Evolutionary conservation across 2,113 vertebrate species (phyloP), one percentile per base, ranked within the genome.

Genomic region (Pangasianodon hypophthalmus): DNA sequence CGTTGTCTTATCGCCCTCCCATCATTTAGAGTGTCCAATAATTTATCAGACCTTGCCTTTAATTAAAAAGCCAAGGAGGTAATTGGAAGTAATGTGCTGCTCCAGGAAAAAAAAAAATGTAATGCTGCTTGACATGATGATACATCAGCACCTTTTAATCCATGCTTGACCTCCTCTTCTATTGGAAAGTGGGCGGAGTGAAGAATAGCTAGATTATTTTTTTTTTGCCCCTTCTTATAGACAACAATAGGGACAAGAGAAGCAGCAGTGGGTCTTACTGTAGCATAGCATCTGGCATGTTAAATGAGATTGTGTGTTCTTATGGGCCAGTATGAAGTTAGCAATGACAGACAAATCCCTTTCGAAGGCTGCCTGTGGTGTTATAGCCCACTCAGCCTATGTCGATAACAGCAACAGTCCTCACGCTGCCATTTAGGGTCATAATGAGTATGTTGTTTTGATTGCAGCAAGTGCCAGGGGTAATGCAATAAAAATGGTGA

Each of bases 21-120:
- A 92, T 94, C 93, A 92, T 95, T 94, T 93, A 95, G 92, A 91
- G 90, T 85, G 90, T 92, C 93, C 90, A 83, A 90, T 94, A 95
- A 95, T 96, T 95, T 95, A 96, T 96, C 94, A 94, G 93, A 91
- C 93, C 91, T 92, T 92, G 93, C 89, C 73, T 95, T 96, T 95
- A 96, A 96, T 96, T 96, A 96, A 96, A 96, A 94, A 95, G 94
- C 95, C 95, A 94, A 92, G 92, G 92, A 92, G 84, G 93, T 95
- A 96, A 96, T 95, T 94, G 95, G 95, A 96, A 94, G 92, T 92
- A 95, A 95, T 95, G 92, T 67, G 82, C 81, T 48, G 84, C 88
- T 88, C 0, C 37, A 88, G 92, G 94, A 94, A 92, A 93, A 41
- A 50, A 60, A 64, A 80, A 50, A 93, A 13, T 86, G 87, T 96